A percentile compares a stretch with the other conserved stretches of the same genome.
phyloP scores from a whole-genome alignment of 2,888 invertebrate genomes.

The Cryptocephalus moraei region DNA sequence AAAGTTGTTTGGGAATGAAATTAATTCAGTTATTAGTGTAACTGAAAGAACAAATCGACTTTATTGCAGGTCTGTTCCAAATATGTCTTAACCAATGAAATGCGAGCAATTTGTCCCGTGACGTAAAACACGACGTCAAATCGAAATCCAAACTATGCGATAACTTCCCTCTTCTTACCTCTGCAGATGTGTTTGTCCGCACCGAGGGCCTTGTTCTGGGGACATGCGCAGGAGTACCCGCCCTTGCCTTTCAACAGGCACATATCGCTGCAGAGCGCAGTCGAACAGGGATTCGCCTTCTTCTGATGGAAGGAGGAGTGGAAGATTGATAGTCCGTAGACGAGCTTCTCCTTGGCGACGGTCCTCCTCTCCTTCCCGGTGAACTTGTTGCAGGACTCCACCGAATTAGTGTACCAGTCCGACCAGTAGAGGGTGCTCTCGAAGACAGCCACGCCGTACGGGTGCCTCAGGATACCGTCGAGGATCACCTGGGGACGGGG shows the following conservation, averaged over 20 bases:
- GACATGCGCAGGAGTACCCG: conserved; percentile 62
- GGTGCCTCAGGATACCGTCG: conserved; percentile 60
- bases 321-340: conserved; percentile 61
- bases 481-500: conserved; percentile 33
- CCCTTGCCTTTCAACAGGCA: conserved; percentile 57
- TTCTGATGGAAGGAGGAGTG: conserved; percentile 53
- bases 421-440: conserved; percentile 86
- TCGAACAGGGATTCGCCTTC: conserved; percentile 51
- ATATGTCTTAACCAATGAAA: too few species aligned
- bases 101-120: too few species aligned
- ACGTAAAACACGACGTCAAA: too few species aligned
- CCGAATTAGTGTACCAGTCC: conserved; percentile 69
- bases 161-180: conserved; percentile 34
- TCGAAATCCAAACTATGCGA: too few species aligned
- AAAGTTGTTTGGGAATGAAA: too few species aligned
- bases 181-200: conserved; percentile 47
- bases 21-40: too few species aligned
- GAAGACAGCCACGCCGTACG: conserved; percentile 76
- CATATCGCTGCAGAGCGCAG: conserved; percentile 60
- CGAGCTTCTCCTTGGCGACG: conserved; percentile 41
- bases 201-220: conserved; percentile 54
- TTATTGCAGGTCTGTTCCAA: too few species aligned
- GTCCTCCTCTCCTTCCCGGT: conserved; percentile 53
- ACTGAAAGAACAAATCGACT: too few species aligned
- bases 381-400: conserved; percentile 70